phyloP scores from a whole-genome alignment of 2,888 invertebrate genomes.

The Hylaea fasciaria region DNA sequence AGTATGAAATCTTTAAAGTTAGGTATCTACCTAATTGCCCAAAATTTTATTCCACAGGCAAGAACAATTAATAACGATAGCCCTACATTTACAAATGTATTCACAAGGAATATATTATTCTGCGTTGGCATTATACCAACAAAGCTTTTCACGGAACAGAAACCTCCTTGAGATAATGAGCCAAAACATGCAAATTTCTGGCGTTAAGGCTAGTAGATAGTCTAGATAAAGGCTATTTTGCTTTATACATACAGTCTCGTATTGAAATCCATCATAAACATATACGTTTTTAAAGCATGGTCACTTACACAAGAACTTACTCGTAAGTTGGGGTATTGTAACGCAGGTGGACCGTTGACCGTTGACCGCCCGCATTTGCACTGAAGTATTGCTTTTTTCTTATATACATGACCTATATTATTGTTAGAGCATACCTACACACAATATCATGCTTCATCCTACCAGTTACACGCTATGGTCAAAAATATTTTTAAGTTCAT shows the following conservation, averaged over 20 bases:
- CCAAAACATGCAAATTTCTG: slow-evolving; percentile 59
- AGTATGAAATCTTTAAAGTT: too few relatives aligned
- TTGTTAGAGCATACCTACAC: too few relatives aligned
- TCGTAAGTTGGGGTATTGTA: too few relatives aligned
- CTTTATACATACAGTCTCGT: slow-evolving; percentile 1
- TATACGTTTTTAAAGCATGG: neutral
- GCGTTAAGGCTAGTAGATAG: slow-evolving; percentile 15
- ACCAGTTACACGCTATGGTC: too few relatives aligned
- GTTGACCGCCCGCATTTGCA: too few relatives aligned
- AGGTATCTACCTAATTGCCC: too few relatives aligned
- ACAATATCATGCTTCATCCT: too few relatives aligned
- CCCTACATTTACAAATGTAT: slow-evolving; percentile 44
- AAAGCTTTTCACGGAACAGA: slow-evolving; percentile 64
- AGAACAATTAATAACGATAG: slow-evolving; percentile 31
- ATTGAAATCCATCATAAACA: neutral
- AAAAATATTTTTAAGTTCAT: too few relatives aligned
- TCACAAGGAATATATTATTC: slow-evolving; percentile 47
- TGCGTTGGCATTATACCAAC: slow-evolving; percentile 65
- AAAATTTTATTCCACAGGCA: neutral
- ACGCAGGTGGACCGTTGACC: too few relatives aligned
- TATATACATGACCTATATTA: too few relatives aligned
- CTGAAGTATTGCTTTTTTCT: too few relatives aligned
- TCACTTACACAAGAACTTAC: too few relatives aligned
- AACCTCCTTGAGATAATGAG: slow-evolving; percentile 61
- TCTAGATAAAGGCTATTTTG: slow-evolving; percentile 1